These are phyloP conservation scores for Salvelinus alpinus DNA, from an alignment of 2,113 vertebrate genomes.

Conservation along the genomic window DNA sequence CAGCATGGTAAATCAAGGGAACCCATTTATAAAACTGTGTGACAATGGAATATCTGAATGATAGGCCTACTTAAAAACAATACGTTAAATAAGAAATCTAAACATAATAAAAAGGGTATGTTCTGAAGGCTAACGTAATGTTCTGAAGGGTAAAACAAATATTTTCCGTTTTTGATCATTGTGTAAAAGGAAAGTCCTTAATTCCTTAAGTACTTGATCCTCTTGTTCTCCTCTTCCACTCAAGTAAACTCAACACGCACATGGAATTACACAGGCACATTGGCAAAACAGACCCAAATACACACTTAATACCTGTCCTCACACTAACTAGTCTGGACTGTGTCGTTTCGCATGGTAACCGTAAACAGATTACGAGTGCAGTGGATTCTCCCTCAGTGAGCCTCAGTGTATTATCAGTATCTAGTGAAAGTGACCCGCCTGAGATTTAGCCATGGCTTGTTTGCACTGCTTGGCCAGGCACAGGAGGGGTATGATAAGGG, in stretches of 20 bases:
- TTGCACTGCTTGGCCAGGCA: slow-evolving; percentile 54
- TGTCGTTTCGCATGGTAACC: neutral
- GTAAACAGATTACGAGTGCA: neutral
- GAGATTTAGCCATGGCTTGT: slow-evolving; percentile 46
- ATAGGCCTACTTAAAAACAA: no score
- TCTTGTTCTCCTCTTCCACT: neutral
- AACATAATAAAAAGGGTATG: no score
- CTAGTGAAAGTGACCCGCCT: neutral
- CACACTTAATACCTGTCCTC: neutral
- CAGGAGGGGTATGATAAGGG: slow-evolving; percentile 52
- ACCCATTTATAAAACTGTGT: no score
- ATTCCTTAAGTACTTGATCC: neutral
- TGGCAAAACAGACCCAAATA: neutral
- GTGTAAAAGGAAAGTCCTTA: no score
- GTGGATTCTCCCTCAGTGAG: slow-evolving; percentile 28
- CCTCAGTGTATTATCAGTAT: slow-evolving; percentile 21
- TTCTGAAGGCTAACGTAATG: no score
- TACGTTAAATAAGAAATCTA: no score
- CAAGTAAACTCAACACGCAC: neutral
- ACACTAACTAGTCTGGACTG: neutral
- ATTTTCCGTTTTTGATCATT: no score
- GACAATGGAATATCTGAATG: no score
- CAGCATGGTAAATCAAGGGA: no score
- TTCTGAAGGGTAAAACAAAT: no score
- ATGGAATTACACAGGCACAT: no score